phyloP scores from a whole-genome alignment of 2,888 invertebrate genomes.

The Nysson spinosus region DNA sequence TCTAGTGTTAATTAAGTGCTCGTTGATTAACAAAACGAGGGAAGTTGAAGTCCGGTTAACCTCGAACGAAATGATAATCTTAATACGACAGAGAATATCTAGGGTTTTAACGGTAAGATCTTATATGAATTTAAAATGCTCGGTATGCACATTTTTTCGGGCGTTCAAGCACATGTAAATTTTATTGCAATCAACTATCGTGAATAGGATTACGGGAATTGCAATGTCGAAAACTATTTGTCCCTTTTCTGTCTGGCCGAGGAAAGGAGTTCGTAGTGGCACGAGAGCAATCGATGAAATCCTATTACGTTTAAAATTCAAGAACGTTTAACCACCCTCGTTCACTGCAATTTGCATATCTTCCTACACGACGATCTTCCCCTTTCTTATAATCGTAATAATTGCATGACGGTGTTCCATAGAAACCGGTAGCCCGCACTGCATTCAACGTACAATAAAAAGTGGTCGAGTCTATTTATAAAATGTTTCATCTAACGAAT shows the following conservation, averaged over 20 bases:
- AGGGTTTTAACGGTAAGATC: not conserved
- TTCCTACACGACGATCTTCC: constrained; percentile 17
- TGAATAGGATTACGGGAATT: not conserved
- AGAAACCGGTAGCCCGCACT: constrained; percentile 7
- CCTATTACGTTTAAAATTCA: constrained; percentile 56
- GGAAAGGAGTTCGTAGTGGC: not conserved
- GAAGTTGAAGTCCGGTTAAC: too few relatives aligned
- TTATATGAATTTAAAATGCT: not conserved
- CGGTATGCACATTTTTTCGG: not conserved
- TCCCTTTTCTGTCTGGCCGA: not conserved
- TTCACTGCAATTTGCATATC: constrained; percentile 41
- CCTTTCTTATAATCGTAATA: constrained; percentile 32
- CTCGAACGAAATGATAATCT: too few relatives aligned
- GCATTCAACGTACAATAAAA: constrained; percentile 24
- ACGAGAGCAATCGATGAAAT: constrained; percentile 48
- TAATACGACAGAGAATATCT: too few relatives aligned
- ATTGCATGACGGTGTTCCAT: constrained; percentile 25
- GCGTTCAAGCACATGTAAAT: not conserved
- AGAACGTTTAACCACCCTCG: constrained; percentile 45
- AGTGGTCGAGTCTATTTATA: too few relatives aligned
- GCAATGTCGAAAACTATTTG: constrained; percentile 8
- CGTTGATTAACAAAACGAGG: too few relatives aligned
- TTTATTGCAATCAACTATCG: constrained; percentile 1
- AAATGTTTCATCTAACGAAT: too few relatives aligned
- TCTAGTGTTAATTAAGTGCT: too few relatives aligned